Percentiles rank a stretch among this genome's conserved stretches.
Conservation (phyloP, 2,888 invertebrate genomes). For the Caradrina clavipalpis region DNA sequence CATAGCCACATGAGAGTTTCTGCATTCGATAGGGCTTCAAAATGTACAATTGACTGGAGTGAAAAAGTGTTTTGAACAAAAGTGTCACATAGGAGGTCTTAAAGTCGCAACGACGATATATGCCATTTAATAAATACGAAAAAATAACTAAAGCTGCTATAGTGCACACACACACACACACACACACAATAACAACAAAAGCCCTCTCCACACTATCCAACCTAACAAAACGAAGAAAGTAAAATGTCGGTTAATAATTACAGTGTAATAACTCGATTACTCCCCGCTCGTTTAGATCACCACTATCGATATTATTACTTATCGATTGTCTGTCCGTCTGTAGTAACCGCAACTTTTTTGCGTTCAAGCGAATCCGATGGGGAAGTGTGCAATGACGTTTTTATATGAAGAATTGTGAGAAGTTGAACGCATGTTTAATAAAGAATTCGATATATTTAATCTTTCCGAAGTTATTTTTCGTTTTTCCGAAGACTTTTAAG, state of each 20-base stretch:
- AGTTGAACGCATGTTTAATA: constrained; percentile 4
- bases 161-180: background rate
- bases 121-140: too few relatives aligned
- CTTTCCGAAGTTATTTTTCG: constrained; percentile 22
- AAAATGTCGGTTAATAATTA: constrained; percentile 84
- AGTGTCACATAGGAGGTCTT: too few relatives aligned
- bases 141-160: too few relatives aligned
- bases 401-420: constrained; percentile 31
- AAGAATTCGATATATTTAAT: constrained; percentile 49
- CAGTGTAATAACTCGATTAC: constrained; percentile 70
- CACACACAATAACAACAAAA: constrained; percentile 2
- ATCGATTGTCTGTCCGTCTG: constrained; percentile 67
- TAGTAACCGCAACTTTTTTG: constrained; percentile 64
- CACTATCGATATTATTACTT: constrained; percentile 68
- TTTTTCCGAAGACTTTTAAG: constrained; percentile 21
- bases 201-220: constrained; percentile 57
- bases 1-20: too few relatives aligned
- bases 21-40: too few relatives aligned
- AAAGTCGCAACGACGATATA: too few relatives aligned
- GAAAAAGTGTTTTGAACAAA: too few relatives aligned
- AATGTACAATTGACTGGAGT: too few relatives aligned
- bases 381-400: constrained; percentile 41
- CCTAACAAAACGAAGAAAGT: constrained; percentile 73
- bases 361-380: constrained; percentile 50
- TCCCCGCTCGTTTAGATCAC: constrained; percentile 67